Evolutionary conservation across 2,888 invertebrate species (phyloP), one percentile per base, ranked within the genome.

Genomic region (Drosophila nr. medialis): DNA sequence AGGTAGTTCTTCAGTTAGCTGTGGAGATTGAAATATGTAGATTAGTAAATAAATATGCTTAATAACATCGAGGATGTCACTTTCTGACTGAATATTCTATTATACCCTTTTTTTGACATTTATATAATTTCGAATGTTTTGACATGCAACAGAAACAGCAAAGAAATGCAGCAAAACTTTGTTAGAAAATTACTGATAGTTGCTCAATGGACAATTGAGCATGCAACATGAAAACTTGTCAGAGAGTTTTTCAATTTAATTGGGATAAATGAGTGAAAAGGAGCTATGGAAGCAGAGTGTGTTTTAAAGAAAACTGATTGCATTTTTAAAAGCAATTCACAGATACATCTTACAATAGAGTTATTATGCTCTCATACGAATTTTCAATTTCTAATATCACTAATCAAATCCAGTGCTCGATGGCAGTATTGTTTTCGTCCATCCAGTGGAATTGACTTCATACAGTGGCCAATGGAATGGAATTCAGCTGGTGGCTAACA

Each of bases 121-220:
- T 32, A n/a, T 18, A 34, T 13, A n/a, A 13, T 45, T 21, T 27
- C 15, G 21, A 36, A 54, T 21, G 27, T 27, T 40, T 8, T 49
- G 15, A 30, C 49, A 70, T 49, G 36, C 13, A 36, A 15, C 11
- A 32, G 11, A 42, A 53, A 55, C 34, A 34, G 38, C n/a, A 40
- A 36, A 51, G 27, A 48, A 70, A 21, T 51, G 40, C 11, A 55
- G 27, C 24, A 65, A 61, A 68, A 74, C 51, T 45, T 48, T 49
- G 62, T 49, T 53, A 30, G 49, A 56, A 59, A 70, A 77, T 69
- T 49, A 10, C 53, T 55, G 36, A 59, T 36, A 55, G 48, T 18
- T 48, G 60, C 32, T 21, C 48, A 53, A 29, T 50, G 60, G 60
- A 64, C 72, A 73, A 76, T 77, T 54, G 61, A 69, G 59, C 54